These are phyloP conservation scores for Coremacera marginata DNA, from an alignment of 2,888 invertebrate genomes.

Conservation along the genomic window DNA sequence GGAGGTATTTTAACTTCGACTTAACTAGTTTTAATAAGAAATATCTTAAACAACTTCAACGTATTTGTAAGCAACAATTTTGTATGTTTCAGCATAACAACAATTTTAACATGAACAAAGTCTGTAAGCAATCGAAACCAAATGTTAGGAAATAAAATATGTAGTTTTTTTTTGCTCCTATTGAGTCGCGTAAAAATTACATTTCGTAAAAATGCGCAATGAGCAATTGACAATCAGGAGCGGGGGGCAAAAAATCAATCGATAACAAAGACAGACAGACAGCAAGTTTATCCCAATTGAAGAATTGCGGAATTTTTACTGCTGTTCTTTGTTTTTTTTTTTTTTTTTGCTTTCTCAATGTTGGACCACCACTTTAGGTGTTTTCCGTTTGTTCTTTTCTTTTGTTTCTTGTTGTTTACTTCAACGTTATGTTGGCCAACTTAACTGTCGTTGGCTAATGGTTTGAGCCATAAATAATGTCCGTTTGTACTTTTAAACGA, in stretches of 20 bases:
- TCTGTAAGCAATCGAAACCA: slow-evolving; percentile 24
- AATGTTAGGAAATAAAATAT: slow-evolving; percentile 32
- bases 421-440: background rate
- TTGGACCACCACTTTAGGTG: slow-evolving; percentile 1
- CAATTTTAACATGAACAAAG: slow-evolving; percentile 11
- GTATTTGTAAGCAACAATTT: too few relatives aligned
- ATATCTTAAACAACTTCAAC: too few relatives aligned
- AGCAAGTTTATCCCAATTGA: slow-evolving; percentile 51
- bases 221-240: slow-evolving; percentile 35
- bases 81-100: background rate
- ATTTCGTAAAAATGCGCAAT: slow-evolving; percentile 41
- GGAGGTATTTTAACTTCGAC: too few relatives aligned
- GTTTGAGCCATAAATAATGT: slow-evolving; percentile 67
- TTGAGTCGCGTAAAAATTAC: slow-evolving; percentile 37
- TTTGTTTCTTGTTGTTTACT: slow-evolving; percentile 20
- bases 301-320: slow-evolving; percentile 50
- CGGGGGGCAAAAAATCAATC: slow-evolving; percentile 51
- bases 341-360: slow-evolving; percentile 19
- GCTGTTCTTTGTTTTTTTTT: slow-evolving; percentile 19
- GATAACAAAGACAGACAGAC: slow-evolving; percentile 46
- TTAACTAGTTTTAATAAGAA: too few relatives aligned
- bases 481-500: slow-evolving; percentile 69
- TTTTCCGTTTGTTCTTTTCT: background rate
- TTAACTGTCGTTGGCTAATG: slow-evolving; percentile 52
- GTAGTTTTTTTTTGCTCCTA: background rate